Evolutionary conservation across 2,797 vertebrate genomes (phyloP), one percentile per base, ranked within the genome.

Genomic region (Enteromius anoplus): DNA sequence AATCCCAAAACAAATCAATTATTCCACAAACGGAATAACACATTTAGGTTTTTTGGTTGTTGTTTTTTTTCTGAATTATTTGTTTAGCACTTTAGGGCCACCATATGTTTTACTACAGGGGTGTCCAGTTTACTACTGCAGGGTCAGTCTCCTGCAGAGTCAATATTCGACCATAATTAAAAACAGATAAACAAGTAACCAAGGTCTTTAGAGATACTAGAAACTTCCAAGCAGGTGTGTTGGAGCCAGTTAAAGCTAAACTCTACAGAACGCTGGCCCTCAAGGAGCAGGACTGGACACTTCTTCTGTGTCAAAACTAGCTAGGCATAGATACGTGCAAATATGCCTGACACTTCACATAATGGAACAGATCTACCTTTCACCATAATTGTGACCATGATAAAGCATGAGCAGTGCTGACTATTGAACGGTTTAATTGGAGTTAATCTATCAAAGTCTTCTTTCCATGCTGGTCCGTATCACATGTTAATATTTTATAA

Each of bases 371-470:
- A 73, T 17, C 26, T 82, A 58, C 15, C 58, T 65, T 78, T 14
- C 26, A 42, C 32, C 26, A 37, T 69, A 78, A 62, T 53, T 78
- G 47, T 65, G 51, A 69, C 80, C 29, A 29, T 49, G 69, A 78
- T 68, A 60, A 62, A 68, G 75, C 34, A 64, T 73, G 51, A 87
- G 68, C 78, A 83, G 87, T 86, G 85, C 84, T 92, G 88, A 92
- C 89, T 84, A 87, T 93, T 92, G 87, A 88, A 87, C 82, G 47
- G 85, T 85, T 85, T 78, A 65, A 80, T 82, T 84, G 68, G 82
- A 87, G 86, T 86, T 91, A 87, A 89, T 85, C 82, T 84, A 78
- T 87, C 76, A 87, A 81, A 37, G 64, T 70, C 79, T 86, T 85
- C 65, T 78, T 32, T 66, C 65, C 60, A 65, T 85, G 77, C 79